Evolutionary conservation across 2,113 vertebrate genomes (phyloP), one percentile per base, ranked within the genome.

Genomic region (Oncorhynchus clarkii): DNA sequence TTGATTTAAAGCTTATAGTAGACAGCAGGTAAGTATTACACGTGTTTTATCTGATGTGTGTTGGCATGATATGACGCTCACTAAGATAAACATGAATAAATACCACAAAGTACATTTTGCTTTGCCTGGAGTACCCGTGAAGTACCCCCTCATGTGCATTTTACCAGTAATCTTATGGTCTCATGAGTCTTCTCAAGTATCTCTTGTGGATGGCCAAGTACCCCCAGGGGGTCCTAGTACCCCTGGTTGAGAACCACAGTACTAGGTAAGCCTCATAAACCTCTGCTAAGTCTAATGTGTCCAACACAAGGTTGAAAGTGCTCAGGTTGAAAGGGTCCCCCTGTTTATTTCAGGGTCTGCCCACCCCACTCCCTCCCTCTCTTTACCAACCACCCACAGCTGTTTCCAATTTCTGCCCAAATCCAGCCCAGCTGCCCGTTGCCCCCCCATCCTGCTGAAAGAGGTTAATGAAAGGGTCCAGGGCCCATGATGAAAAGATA

Each of bases 391-490:
- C 39, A 45, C 39, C 67, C 87, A 82, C 87, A 89, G 82, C 82
- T 75, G 80, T 83, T 87, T 81, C 80, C 76, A 83, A 79, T 89
- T 78, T 84, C 78, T 82, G 64, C 74, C 74, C 80, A 84, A 86
- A 89, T 83, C 71, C 62, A 72, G 75, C 81, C 79, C 78, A 86
- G 85, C 82, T 88, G 39, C 39, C 39, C 9, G 73, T 66, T 82
- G 81, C 86, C 85, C 77, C 84, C 76, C 73, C 85, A 1, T 82
- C 71, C 82, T 84, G 81, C 74, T 82, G 74, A 78, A 70, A 69
- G 75, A 84, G 85, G 80, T 88, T 88, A 88, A 87, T 90, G 77
- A 80, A 88, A 80, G 65, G 72, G 79, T 84, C 79, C 85, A 79
- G 80, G 69, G 77, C 71, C 65, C 72, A 45, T 77, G 83, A 88